Conservation (phyloP, 1,140 invertebrate species). For the Listronotus bonariensis region DNA sequence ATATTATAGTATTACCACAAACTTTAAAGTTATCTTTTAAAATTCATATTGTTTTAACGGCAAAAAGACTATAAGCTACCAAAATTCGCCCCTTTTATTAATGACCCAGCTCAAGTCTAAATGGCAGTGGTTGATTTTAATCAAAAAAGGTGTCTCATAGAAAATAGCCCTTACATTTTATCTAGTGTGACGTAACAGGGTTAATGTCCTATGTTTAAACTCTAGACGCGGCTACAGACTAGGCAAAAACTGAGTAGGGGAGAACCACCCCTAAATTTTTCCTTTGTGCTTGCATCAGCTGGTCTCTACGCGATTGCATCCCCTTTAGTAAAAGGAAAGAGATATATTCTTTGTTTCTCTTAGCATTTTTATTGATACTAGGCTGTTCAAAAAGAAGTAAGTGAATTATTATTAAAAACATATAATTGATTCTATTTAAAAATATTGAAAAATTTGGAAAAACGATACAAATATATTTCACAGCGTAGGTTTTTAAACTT, state of each 20-base stretch:
- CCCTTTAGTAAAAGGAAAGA: conserved; percentile 10
- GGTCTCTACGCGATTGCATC: conserved; percentile 25
- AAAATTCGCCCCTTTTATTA: no score
- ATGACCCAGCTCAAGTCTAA: no score
- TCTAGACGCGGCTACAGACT: conserved; percentile 22
- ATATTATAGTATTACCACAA: no score
- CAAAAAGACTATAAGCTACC: no score
- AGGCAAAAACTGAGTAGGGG: conserved; percentile 27
- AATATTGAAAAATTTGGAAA: no score
- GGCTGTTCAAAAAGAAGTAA: not conserved
- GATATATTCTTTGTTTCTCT: conserved; percentile 15
- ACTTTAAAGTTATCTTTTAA: no score
- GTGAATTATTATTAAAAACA: no score
- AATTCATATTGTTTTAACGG: no score
- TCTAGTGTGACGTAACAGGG: conserved; percentile 30
- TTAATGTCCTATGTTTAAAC: conserved; percentile 25
- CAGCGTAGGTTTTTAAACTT: no score
- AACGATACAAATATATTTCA: no score
- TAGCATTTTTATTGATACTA: not conserved
- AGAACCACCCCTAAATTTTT: conserved; percentile 28
- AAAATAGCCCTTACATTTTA: conserved; percentile 9
- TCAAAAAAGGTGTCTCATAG: conserved; percentile 15
- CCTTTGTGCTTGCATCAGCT: conserved; percentile 31
- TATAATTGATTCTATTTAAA: no score
- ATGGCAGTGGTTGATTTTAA: conserved; percentile 6